Evolutionary conservation across 2,888 invertebrate genomes (phyloP).

Genomic region (Amphipoea oculea): DNA sequence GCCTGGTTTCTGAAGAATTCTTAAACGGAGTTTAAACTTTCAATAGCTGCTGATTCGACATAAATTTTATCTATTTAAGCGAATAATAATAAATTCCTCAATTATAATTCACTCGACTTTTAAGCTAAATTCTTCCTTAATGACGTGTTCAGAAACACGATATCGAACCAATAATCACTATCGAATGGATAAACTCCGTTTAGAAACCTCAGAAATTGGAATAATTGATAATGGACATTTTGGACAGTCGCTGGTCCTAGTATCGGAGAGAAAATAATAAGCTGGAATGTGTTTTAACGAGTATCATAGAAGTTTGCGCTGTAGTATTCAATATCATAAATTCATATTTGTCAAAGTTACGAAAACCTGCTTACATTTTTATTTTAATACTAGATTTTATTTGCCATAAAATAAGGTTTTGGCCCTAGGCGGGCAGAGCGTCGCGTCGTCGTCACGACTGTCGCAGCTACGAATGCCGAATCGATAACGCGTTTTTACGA

Average conservation of each 20-base stretch:
- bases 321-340: conserved; percentile 23
- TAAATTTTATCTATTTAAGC: too few relatives aligned
- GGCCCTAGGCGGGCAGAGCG: background rate
- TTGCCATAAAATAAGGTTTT: conserved; percentile 20
- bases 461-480: conserved; percentile 14
- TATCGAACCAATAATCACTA: too few relatives aligned
- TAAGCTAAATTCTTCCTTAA: too few relatives aligned
- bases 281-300: conserved; percentile 32
- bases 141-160: too few relatives aligned
- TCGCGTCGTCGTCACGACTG: background rate
- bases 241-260: conserved; percentile 26
- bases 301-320: conserved; percentile 37
- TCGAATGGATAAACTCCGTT: too few relatives aligned
- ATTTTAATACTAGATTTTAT: conserved; percentile 29
- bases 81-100: too few relatives aligned
- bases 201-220: conserved; percentile 11
- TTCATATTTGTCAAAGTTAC: conserved; percentile 29
- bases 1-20: too few relatives aligned
- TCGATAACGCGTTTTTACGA: conserved; percentile 28
- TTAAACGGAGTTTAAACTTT: too few relatives aligned
- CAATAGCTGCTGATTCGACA: too few relatives aligned
- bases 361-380: conserved; percentile 25
- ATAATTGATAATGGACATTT: conserved; percentile 41
- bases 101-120: too few relatives aligned
- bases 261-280: conserved; percentile 24